Conservation (phyloP, 2,113 vertebrate species). For the Gopherus evgoodei region DNA sequence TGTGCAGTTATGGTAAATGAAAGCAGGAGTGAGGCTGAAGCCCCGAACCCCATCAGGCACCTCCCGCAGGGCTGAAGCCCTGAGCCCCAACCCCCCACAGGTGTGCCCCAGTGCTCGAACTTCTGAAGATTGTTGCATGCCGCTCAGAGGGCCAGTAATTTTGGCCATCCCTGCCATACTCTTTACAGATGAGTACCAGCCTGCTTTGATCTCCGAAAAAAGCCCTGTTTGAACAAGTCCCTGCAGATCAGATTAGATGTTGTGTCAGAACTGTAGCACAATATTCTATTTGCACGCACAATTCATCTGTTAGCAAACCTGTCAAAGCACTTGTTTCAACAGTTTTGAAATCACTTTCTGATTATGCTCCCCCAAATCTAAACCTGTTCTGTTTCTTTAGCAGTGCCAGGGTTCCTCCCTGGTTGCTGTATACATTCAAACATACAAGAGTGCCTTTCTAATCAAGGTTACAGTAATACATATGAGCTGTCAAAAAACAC, state of each 20-base stretch:
- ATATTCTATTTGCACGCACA: not conserved
- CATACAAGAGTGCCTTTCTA: not conserved
- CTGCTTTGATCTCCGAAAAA: not conserved
- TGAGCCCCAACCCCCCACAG: too few species aligned
- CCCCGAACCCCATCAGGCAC: too few species aligned
- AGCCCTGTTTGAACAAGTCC: slow-evolving; percentile 5
- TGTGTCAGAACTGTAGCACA: not conserved
- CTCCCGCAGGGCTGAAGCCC: too few species aligned
- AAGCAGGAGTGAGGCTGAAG: too few species aligned
- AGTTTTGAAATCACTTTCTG: slow-evolving; percentile 13
- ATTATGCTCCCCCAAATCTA: slow-evolving; percentile 1
- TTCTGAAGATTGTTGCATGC: too few species aligned
- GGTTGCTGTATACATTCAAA: not conserved
- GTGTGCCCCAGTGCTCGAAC: too few species aligned
- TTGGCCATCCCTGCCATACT: not conserved
- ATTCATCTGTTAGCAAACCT: slow-evolving; percentile 24
- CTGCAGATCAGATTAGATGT: not conserved
- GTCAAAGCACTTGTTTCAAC: slow-evolving; percentile 52
- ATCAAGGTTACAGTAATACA: not conserved
- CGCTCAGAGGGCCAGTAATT: too few species aligned
- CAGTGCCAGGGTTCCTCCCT: slow-evolving; percentile 37
- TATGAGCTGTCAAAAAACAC: not conserved
- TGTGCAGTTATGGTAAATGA: not conserved
- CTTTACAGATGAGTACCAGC: not conserved
- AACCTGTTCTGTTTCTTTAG: slow-evolving; percentile 45